Evolutionary conservation across 53 echinoderm and acorn worm genomes (phyloP).

Genomic region (Pentamera pediparva): DNA sequence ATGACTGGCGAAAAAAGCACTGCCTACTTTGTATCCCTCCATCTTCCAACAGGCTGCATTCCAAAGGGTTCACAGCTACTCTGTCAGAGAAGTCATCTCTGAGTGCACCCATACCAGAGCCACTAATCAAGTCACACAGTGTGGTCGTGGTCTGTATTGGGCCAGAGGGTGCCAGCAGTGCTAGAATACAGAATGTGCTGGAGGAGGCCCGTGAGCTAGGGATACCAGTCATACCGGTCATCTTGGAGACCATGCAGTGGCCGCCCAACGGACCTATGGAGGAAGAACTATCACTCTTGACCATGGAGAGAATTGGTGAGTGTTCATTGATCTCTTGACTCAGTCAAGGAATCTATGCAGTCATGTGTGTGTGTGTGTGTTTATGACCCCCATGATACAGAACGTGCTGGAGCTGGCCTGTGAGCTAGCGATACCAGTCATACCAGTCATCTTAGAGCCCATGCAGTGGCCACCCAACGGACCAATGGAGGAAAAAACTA

Average conservation of each 20-base stretch:
- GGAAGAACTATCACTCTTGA: slow-evolving; percentile 66
- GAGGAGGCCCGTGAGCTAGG: slow-evolving; percentile 51
- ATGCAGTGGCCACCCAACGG: slow-evolving; percentile 85
- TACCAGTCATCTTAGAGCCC: slow-evolving; percentile 65
- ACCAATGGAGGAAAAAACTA: slow-evolving; percentile 52
- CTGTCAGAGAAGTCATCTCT: slow-evolving; percentile 44
- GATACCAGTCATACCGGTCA: slow-evolving; percentile 69
- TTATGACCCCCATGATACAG: slow-evolving; percentile 18
- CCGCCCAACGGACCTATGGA: slow-evolving; percentile 70
- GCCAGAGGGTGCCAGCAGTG: slow-evolving; percentile 64
- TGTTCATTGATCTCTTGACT: not conserved
- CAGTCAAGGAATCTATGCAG: not conserved
- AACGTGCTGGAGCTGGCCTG: slow-evolving; percentile 54
- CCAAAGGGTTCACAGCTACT: slow-evolving; percentile 66
- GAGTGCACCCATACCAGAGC: slow-evolving; percentile 30
- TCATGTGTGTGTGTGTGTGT: too few relatives aligned
- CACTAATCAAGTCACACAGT: slow-evolving; percentile 45
- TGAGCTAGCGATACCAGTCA: slow-evolving; percentile 55
- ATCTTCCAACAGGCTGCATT: slow-evolving; percentile 54
- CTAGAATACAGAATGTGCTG: slow-evolving; percentile 42
- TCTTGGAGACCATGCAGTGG: slow-evolving; percentile 71
- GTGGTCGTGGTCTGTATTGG: slow-evolving; percentile 75
- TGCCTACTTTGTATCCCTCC: not conserved
- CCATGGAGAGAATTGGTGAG: slow-evolving; percentile 87
- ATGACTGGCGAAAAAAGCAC: too few relatives aligned